Conservation (phyloP, 2,797 vertebrate species). For the Chromis chromis region DNA sequence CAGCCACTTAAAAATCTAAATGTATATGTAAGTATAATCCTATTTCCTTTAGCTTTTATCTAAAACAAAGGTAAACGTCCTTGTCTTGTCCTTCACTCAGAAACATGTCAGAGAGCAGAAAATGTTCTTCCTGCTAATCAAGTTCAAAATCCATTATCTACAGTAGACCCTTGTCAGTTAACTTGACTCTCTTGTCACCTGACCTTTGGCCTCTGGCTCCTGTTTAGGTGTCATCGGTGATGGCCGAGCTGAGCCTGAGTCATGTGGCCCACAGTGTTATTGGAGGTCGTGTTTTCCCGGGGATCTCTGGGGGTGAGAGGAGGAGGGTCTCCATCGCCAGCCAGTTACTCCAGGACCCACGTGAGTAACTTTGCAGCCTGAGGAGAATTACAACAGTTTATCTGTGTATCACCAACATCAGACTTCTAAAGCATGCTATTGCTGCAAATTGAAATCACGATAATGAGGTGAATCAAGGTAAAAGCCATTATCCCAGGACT, state of each 20-base stretch:
- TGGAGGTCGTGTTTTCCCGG: conserved; percentile 87
- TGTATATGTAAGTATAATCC: no score
- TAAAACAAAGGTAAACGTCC: not conserved
- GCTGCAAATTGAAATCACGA: conserved; percentile 25
- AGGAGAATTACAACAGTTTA: not conserved
- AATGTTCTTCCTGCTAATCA: not conserved
- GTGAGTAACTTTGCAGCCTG: conserved; percentile 82
- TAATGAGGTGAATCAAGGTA: conserved; percentile 1
- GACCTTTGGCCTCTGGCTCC: conserved; percentile 43
- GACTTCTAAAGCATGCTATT: not conserved
- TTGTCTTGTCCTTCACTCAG: not conserved
- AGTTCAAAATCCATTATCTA: not conserved
- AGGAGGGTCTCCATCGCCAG: conserved; percentile 94
- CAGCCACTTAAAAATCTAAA: not conserved
- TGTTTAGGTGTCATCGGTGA: conserved; percentile 89
- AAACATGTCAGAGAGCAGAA: not conserved
- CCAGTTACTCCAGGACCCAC: conserved; percentile 95
- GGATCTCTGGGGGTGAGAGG: conserved; percentile 93
- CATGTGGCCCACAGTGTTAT: conserved; percentile 92
- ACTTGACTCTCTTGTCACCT: conserved; percentile 1
- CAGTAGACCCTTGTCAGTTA: not conserved
- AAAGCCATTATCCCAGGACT: conserved; percentile 1
- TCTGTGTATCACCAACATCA: not conserved
- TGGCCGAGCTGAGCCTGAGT: conserved; percentile 92
- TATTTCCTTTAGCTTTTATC: not conserved